Conservation (phyloP, 2,888 invertebrate species). For the Protonemura montana region DNA sequence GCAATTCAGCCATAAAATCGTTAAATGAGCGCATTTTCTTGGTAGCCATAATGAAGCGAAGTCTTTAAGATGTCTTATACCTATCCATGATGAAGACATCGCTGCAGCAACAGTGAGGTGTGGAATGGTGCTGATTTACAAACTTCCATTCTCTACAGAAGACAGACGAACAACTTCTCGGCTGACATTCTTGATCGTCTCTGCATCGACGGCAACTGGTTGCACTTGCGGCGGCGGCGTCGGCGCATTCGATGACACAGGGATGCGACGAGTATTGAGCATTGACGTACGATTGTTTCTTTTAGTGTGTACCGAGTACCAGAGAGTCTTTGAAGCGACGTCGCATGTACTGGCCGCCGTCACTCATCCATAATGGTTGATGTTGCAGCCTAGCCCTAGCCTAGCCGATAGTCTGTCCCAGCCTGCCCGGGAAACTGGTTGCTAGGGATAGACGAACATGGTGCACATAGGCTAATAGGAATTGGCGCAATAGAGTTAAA, state of each 20-base stretch:
- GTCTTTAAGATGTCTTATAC: neutral
- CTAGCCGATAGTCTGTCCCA: neutral
- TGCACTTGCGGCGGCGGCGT: neutral
- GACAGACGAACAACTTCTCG: slow-evolving; percentile 7
- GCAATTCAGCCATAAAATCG: slow-evolving; percentile 14
- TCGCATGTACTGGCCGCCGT: slow-evolving; percentile 14
- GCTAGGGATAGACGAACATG: neutral
- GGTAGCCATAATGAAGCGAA: slow-evolving; percentile 18
- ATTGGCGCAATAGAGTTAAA: slow-evolving; percentile 24
- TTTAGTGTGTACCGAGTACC: neutral
- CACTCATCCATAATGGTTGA: slow-evolving; percentile 25
- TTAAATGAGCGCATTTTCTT: neutral
- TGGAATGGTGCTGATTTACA: slow-evolving; percentile 30
- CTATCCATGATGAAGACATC: slow-evolving; percentile 12
- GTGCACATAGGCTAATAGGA: slow-evolving; percentile 26
- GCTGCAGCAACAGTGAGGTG: neutral
- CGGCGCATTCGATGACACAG: neutral
- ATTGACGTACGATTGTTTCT: neutral
- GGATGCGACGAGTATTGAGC: neutral
- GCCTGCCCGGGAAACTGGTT: neutral
- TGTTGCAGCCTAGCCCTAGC: neutral
- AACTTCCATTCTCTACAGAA: slow-evolving; percentile 1
- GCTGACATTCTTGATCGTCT: slow-evolving; percentile 22
- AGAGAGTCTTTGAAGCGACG: neutral
- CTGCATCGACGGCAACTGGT: neutral